phyloP scores from a whole-genome alignment of 2,797 vertebrate species.

The Myripristis jacobus region DNA sequence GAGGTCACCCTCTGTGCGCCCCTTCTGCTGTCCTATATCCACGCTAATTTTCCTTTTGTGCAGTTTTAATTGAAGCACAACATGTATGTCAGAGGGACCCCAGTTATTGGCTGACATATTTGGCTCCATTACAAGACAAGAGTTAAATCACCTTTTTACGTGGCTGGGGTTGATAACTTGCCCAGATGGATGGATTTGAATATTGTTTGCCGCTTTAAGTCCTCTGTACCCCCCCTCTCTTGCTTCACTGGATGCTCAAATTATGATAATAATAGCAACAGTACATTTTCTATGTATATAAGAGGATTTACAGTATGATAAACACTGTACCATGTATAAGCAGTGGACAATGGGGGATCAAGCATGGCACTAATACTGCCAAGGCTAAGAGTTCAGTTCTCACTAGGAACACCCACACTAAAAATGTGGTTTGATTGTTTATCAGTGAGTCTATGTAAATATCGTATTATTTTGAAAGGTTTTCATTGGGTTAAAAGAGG shows the following conservation, averaged over 20 bases:
- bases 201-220: neutral
- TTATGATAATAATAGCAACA: neutral
- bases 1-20: conserved; percentile 56
- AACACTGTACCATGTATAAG: neutral
- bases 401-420: neutral
- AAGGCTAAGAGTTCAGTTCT: neutral
- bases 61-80: conserved; percentile 63
- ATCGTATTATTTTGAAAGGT: no score
- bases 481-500: no score
- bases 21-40: conserved; percentile 62
- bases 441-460: no score
- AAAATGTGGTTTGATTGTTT: no score
- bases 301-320: neutral
- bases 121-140: conserved; percentile 25
- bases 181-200: neutral
- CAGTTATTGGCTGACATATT: conserved; percentile 19
- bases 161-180: neutral
- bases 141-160: neutral
- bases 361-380: neutral
- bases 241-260: neutral
- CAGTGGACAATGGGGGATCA: neutral
- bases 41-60: conserved; percentile 62
- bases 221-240: no score
- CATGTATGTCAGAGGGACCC: conserved; percentile 14
- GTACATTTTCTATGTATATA: neutral